Evolutionary conservation across 1,140 invertebrate genomes (phyloP).

Genomic region (Galleria mellonella): DNA sequence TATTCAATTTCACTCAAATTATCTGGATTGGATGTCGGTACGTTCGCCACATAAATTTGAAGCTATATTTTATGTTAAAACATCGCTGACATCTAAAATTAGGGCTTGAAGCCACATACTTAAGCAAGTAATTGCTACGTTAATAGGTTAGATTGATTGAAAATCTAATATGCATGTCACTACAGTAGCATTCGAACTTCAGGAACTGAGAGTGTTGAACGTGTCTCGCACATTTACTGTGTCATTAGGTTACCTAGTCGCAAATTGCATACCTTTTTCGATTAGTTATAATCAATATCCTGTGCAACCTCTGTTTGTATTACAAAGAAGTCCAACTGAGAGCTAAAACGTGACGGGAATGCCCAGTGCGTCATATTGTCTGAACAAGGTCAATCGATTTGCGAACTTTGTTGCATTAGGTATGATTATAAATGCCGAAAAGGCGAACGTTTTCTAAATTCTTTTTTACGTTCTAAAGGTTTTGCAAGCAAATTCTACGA

Average conservation of each 20-base stretch:
- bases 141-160: background rate
- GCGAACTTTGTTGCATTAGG: background rate
- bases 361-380: constrained; percentile 6
- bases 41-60: constrained; percentile 24
- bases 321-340: constrained; percentile 48
- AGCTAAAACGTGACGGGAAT: constrained; percentile 38
- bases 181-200: too few species aligned
- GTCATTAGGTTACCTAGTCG: constrained; percentile 44
- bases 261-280: constrained; percentile 38
- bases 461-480: too few species aligned
- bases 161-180: background rate
- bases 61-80: constrained; percentile 4
- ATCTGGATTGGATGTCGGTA: constrained; percentile 24
- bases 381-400: background rate
- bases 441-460: too few species aligned
- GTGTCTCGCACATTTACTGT: constrained; percentile 6
- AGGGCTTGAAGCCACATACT: too few species aligned
- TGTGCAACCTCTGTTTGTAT: constrained; percentile 30
- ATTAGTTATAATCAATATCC: constrained; percentile 40
- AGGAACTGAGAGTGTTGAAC: too few species aligned
- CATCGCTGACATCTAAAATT: background rate
- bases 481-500: too few species aligned
- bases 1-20: constrained; percentile 42
- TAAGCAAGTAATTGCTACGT: background rate
- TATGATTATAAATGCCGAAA: too few species aligned